A percentile compares a stretch with the other conserved stretches of the same genome.
Evolutionary conservation across 2,888 invertebrate genomes (phyloP).

Genomic region (Cephus pulcher): DNA sequence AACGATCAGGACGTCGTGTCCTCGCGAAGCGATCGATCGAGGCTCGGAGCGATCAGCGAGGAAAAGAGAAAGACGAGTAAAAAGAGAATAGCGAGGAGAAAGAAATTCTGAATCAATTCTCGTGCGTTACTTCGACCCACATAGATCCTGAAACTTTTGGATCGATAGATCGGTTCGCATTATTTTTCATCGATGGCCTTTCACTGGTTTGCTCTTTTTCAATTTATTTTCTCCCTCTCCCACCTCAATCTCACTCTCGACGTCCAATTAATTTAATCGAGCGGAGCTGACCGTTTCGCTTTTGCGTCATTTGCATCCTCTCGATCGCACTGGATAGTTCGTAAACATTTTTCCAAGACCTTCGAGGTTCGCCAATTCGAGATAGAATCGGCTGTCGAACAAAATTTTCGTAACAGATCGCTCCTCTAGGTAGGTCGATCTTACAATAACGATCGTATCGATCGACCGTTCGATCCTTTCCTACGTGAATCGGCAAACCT

Average conservation of each 20-base stretch:
- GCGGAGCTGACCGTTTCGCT: neutral
- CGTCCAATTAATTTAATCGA: neutral
- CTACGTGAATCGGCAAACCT: neutral
- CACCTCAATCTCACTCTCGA: neutral
- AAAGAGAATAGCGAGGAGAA: neutral
- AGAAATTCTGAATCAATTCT: neutral
- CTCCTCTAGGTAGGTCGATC: neutral
- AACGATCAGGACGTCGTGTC: neutral
- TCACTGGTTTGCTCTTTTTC: neutral
- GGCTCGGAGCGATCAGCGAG: neutral
- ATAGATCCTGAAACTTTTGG: neutral
- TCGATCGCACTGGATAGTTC: neutral
- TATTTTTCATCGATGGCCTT: neutral
- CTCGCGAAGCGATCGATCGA: neutral
- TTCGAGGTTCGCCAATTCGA: neutral
- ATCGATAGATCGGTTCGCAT: neutral
- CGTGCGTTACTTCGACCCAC: neutral
- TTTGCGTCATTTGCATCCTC: neutral
- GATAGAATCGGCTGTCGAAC: no score
- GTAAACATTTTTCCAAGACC: neutral
- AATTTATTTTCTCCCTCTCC: constrained; percentile 9
- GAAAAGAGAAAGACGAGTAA: neutral
- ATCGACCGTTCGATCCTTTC: neutral
- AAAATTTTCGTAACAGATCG: neutral
- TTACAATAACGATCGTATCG: neutral